These are phyloP conservation scores for Tryphoninae sp. DNA, from an alignment of 2,888 invertebrate species.

Conservation along the genomic window DNA sequence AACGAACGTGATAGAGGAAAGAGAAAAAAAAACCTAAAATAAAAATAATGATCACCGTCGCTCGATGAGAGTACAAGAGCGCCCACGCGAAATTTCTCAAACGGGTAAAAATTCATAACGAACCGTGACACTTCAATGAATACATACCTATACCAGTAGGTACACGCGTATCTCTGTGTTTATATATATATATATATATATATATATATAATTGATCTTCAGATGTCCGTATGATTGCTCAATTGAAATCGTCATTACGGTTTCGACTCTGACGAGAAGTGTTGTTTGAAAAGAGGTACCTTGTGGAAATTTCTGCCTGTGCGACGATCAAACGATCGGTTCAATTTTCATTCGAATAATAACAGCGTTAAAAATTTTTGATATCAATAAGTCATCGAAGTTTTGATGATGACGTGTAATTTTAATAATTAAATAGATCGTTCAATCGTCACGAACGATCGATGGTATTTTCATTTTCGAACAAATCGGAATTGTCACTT, in stretches of 20 bases:
- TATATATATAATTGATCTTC: neutral
- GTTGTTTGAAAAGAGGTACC: neutral
- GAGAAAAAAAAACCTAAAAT: neutral
- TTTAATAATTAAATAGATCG: neutral
- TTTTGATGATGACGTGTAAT: neutral
- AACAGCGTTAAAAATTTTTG: no score
- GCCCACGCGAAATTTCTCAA: slow-evolving; percentile 27
- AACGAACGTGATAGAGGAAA: slow-evolving; percentile 30
- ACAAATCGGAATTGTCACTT: neutral
- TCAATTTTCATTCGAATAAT: neutral
- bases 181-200: neutral
- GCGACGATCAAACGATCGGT: slow-evolving; percentile 27
- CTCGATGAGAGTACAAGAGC: slow-evolving; percentile 8
- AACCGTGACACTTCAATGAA: slow-evolving; percentile 41
- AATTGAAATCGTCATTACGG: slow-evolving; percentile 33
- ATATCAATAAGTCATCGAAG: neutral
- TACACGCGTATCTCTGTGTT: neutral
- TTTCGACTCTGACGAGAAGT: slow-evolving; percentile 22
- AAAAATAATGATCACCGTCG: slow-evolving; percentile 10
- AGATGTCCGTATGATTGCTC: slow-evolving; percentile 49
- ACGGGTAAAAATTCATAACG: slow-evolving; percentile 47
- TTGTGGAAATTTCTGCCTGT: neutral
- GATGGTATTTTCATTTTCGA: neutral
- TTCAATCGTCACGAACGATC: neutral
- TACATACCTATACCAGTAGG: slow-evolving; percentile 3